Evolutionary conservation across 2,888 invertebrate species (phyloP), one percentile per base, ranked within the genome.

Genomic region (Drosophila falleni): DNA sequence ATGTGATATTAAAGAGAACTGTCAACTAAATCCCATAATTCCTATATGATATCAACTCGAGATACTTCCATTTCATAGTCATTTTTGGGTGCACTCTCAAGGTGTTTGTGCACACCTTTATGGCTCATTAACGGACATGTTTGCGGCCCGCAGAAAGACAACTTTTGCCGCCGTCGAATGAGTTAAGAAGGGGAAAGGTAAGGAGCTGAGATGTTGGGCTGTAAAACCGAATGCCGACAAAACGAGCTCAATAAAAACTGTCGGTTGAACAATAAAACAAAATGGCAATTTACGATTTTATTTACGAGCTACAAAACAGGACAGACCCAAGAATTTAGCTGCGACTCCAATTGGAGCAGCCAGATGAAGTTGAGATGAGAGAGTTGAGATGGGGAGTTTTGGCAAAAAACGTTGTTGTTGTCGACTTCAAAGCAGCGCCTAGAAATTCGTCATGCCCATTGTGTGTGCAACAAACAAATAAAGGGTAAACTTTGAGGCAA

Each of bases 221-320:
- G 64, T 77, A 69, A 82, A 81, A 68, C 35, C 53, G 70, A 75
- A 63, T 58, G 62, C 76, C 75, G 81, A 80, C 89, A 89, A 86
- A 86, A 86, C 86, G 86, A 80, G 89, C 88, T 83, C 87, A 83
- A 86, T 86, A 86, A 86, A 86, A 86, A 83, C 89, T 80, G 87
- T 83, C 88, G 74, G 71, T 66, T 68, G 29, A 70, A 83, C 84
- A 86, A 88, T 86, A 86, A 86, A 86, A 86, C 86, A 86, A 86
- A 86, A 80, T 86, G 84, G 78, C 89, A 86, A 86, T 86, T 86
- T 88, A 88, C 89, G 81, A 82, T 75, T 83, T 89, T 89, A 88
- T 86, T 86, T 89, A 89, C 89, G 89, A 86, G 72, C 80, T 63
- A 67, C 73, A 63, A 50, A 50, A 58, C 59, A 59, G 49, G 49